Evolutionary conservation across 1,140 invertebrate species (phyloP).

Genomic region (Lordiphosa stackelbergi): DNA sequence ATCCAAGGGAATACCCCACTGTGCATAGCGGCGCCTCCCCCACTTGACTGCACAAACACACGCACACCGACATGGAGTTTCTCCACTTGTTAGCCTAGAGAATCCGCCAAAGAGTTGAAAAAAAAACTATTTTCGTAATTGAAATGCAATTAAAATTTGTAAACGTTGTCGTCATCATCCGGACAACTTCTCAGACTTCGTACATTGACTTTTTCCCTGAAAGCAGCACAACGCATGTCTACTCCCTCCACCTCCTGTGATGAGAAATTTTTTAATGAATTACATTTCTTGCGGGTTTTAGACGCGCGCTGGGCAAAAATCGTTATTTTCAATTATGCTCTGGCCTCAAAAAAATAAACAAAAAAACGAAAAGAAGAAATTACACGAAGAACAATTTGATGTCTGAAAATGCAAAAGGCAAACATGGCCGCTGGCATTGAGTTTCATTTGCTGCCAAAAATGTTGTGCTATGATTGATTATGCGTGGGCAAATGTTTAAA

Average conservation of each 20-base stretch:
- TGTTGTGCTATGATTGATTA: conserved; percentile 66
- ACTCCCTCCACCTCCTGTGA: conserved; percentile 14
- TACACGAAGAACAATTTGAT: conserved; percentile 16
- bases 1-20: too few relatives aligned
- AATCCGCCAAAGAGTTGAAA: conserved; percentile 17
- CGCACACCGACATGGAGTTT: conserved; percentile 39
- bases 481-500: conserved; percentile 65
- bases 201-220: conserved; percentile 48
- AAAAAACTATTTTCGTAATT: conserved; percentile 64
- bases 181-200: conserved; percentile 24
- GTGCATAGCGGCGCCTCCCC: too few relatives aligned
- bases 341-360: background rate
- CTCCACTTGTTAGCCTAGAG: conserved; percentile 12
- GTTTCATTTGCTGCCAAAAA: conserved; percentile 58
- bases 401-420: conserved; percentile 24
- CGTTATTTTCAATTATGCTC: conserved; percentile 69
- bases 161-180: conserved; percentile 41
- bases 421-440: conserved; percentile 44
- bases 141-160: conserved; percentile 72
- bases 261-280: conserved; percentile 67
- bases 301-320: conserved; percentile 45
- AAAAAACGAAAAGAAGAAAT: background rate
- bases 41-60: background rate
- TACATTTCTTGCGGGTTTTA: conserved; percentile 71
- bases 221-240: conserved; percentile 5